phyloP scores from a whole-genome alignment of 2,888 invertebrate species.

The Dynastes grantii region DNA sequence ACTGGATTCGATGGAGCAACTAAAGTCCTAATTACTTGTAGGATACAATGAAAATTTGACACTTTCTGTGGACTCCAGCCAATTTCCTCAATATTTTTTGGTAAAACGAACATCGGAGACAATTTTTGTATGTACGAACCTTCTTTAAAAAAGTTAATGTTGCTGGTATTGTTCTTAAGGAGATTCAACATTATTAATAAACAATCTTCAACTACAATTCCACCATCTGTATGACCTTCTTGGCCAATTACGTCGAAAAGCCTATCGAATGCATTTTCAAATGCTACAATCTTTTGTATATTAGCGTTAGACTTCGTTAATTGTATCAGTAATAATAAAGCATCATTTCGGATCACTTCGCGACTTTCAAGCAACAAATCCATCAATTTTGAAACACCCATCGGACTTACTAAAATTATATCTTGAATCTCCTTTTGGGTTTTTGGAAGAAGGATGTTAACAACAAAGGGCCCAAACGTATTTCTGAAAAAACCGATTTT shows the following conservation, averaged over 20 bases:
- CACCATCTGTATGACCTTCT: constrained; percentile 95
- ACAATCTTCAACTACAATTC: constrained; percentile 99
- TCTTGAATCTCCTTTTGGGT: constrained; percentile 88
- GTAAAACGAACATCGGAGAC: constrained; percentile 89
- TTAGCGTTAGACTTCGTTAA: constrained; percentile 96
- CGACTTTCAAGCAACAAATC: constrained; percentile 94
- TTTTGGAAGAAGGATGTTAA: constrained; percentile 91
- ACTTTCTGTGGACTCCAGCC: constrained; percentile 96
- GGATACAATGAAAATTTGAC: constrained; percentile 93
- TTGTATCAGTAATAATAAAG: constrained; percentile 90
- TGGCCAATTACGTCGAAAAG: constrained; percentile 90
- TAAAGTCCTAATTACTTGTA: constrained; percentile 91
- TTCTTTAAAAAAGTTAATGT: constrained; percentile 99
- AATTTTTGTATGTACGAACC: constrained; percentile 95
- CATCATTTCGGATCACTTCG: constrained; percentile 97
- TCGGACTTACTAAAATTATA: constrained; percentile 90
- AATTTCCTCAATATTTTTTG: constrained; percentile 80
- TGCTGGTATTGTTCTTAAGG: constrained; percentile 95
- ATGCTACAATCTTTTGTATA: constrained; percentile 99
- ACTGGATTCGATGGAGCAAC: constrained; percentile 95
- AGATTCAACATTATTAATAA: constrained; percentile 93
- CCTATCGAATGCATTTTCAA: constrained; percentile 98
- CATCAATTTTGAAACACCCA: constrained; percentile 98
- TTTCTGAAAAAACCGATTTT: no score
- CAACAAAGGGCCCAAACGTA: no score